phyloP scores from a whole-genome alignment of 2,888 invertebrate species.

The Ptilodon capucinus region DNA sequence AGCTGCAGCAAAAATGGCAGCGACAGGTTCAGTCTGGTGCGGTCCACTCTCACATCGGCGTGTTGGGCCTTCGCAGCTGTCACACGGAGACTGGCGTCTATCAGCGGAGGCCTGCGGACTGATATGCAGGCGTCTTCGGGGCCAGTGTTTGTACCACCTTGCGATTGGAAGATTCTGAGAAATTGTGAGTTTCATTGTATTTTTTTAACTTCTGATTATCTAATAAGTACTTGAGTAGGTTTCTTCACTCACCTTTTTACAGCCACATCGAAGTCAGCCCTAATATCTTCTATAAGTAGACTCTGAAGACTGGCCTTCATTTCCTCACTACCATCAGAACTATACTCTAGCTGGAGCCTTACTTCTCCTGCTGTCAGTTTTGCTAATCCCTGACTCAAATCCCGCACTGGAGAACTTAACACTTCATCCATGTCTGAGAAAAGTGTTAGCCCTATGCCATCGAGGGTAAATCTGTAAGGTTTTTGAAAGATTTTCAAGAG shows the following conservation, averaged over 20 bases:
- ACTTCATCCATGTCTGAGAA: constrained; percentile 90
- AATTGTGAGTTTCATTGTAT: neutral
- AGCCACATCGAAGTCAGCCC: constrained; percentile 84
- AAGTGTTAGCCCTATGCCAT: constrained; percentile 87
- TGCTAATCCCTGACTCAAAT: constrained; percentile 87
- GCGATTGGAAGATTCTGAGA: constrained; percentile 85
- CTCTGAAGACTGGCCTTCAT: constrained; percentile 87
- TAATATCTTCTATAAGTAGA: constrained; percentile 87
- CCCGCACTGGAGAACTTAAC: constrained; percentile 88
- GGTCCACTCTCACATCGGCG: constrained; percentile 88
- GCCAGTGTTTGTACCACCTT: constrained; percentile 81
- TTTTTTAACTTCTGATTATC: neutral
- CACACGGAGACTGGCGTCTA: constrained; percentile 86
- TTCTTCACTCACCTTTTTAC: constrained; percentile 83
- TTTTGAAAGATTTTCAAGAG: neutral
- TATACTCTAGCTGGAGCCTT: constrained; percentile 83
- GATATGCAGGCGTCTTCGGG: constrained; percentile 74
- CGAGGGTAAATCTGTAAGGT: constrained; percentile 82
- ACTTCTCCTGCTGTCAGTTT: constrained; percentile 87
- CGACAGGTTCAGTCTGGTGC: constrained; percentile 87
- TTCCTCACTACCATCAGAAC: constrained; percentile 87
- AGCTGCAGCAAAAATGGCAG: constrained; percentile 86
- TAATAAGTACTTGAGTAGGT: too few relatives aligned
- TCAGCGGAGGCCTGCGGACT: constrained; percentile 87
- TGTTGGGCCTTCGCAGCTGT: constrained; percentile 83